These are phyloP conservation scores for Hippoglossus stenolepis DNA, from an alignment of 2,113 vertebrate species.

Conservation along the genomic window DNA sequence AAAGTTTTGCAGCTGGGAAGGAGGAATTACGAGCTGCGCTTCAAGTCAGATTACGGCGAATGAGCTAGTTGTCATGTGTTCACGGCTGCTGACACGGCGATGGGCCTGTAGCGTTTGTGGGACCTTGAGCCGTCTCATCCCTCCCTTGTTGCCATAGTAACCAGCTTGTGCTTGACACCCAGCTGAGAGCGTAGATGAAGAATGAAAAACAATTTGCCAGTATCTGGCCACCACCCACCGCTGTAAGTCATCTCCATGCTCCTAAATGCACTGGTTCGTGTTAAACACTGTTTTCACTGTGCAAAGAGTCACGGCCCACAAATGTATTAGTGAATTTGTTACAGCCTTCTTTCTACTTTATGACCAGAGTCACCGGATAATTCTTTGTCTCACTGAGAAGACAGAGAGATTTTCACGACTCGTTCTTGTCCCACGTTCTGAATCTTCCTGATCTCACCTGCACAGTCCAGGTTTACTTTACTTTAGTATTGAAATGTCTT, in stretches of 20 bases:
- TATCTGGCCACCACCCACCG: too few relatives aligned
- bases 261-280: too few relatives aligned
- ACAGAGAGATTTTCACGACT: too few relatives aligned
- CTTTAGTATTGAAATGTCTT: neutral
- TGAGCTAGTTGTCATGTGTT: conserved; percentile 36
- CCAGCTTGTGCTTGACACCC: conserved; percentile 28
- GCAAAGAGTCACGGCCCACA: too few relatives aligned
- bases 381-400: neutral
- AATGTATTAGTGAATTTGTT: too few relatives aligned
- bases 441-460: neutral
- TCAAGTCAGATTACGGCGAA: conserved; percentile 55
- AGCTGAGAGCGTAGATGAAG: conserved; percentile 14
- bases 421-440: too few relatives aligned
- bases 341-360: too few relatives aligned
- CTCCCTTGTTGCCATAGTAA: conserved; percentile 45
- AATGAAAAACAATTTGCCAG: conserved; percentile 29
- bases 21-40: conserved; percentile 21
- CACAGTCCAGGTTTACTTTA: conserved; percentile 10
- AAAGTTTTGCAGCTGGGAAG: conserved; percentile 33
- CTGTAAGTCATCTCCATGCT: too few relatives aligned
- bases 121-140: conserved; percentile 27
- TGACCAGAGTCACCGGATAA: neutral
- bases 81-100: conserved; percentile 31
- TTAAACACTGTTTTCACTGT: too few relatives aligned
- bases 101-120: neutral